These are phyloP conservation scores for Bombus turneri DNA, from an alignment of 1,140 invertebrate genomes.

Conservation along the genomic window DNA sequence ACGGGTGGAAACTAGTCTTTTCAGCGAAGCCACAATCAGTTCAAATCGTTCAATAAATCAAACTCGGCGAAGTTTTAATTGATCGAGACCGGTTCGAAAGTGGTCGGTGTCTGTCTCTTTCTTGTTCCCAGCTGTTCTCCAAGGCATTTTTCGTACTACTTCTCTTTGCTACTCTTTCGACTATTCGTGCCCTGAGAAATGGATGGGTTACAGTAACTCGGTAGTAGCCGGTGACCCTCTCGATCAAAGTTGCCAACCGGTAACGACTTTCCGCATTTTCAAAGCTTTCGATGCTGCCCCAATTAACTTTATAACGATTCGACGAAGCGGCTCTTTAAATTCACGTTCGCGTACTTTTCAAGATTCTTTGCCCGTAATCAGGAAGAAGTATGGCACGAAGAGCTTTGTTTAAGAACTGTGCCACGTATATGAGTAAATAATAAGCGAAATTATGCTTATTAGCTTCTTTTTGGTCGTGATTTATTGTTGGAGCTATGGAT, in stretches of 20 bases:
- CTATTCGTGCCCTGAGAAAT: not conserved
- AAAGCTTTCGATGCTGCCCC: constrained; percentile 3
- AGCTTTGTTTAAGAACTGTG: not conserved
- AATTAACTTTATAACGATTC: constrained; percentile 39
- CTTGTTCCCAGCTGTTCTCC: not conserved
- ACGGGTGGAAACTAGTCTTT: constrained; percentile 12
- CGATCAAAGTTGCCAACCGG: constrained; percentile 25
- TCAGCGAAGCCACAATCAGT: constrained; percentile 13
- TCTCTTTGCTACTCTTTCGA: not conserved
- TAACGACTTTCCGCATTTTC: constrained; percentile 43
- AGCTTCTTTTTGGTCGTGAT: too few relatives aligned
- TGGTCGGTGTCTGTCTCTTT: constrained; percentile 12
- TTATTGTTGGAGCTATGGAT: too few relatives aligned
- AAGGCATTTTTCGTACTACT: not conserved
- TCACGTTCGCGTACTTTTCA: not conserved
- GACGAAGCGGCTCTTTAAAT: constrained; percentile 38
- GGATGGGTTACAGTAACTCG: constrained; percentile 43
- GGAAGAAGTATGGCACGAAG: not conserved
- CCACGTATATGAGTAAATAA: too few relatives aligned
- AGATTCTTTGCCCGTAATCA: not conserved
- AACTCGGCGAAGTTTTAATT: constrained; percentile 41
- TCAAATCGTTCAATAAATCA: constrained; percentile 51
- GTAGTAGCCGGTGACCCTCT: constrained; percentile 10
- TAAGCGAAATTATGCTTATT: too few relatives aligned
- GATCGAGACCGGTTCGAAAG: constrained; percentile 26